phyloP scores from a whole-genome alignment of 2,888 invertebrate species.

The Willowsia nigromaculata region DNA sequence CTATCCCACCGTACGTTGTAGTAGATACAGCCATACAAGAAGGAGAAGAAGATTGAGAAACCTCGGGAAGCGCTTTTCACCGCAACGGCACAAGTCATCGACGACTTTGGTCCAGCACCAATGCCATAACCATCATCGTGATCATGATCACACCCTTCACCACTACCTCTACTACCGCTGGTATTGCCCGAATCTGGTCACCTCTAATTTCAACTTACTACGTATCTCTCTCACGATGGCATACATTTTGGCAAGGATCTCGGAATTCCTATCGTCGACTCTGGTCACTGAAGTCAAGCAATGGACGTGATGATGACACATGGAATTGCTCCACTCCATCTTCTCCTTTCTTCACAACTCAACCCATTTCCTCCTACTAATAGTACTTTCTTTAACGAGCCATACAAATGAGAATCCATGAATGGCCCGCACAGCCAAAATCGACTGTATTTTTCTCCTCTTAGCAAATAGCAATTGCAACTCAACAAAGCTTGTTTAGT shows the following conservation, averaged over 20 bases:
- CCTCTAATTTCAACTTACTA: constrained; percentile 26
- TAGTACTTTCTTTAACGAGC: constrained; percentile 77
- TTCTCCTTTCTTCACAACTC: constrained; percentile 76
- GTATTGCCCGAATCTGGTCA: constrained; percentile 19
- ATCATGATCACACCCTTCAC: background rate
- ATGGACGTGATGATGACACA: constrained; percentile 71
- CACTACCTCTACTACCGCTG: background rate
- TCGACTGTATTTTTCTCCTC: background rate
- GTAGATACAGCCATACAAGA: background rate
- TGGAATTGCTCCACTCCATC: constrained; percentile 73
- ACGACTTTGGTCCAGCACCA: background rate
- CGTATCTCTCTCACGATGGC: background rate
- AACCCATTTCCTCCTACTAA: constrained; percentile 76
- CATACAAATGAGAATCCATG: constrained; percentile 77
- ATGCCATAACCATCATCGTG: background rate
- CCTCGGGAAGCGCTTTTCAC: background rate
- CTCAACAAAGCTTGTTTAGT: constrained; percentile 35
- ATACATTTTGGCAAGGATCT: constrained; percentile 61
- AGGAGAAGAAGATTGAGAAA: background rate
- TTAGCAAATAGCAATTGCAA: background rate
- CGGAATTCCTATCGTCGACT: constrained; percentile 48
- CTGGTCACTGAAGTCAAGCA: constrained; percentile 64
- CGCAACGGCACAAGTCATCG: background rate
- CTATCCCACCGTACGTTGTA: background rate
- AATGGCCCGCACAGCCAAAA: constrained; percentile 71